A percentile compares a stretch with the other conserved stretches of the same genome.
Evolutionary conservation across 2,888 invertebrate species (phyloP).

Genomic region (Trichogramma dendrolimi): DNA sequence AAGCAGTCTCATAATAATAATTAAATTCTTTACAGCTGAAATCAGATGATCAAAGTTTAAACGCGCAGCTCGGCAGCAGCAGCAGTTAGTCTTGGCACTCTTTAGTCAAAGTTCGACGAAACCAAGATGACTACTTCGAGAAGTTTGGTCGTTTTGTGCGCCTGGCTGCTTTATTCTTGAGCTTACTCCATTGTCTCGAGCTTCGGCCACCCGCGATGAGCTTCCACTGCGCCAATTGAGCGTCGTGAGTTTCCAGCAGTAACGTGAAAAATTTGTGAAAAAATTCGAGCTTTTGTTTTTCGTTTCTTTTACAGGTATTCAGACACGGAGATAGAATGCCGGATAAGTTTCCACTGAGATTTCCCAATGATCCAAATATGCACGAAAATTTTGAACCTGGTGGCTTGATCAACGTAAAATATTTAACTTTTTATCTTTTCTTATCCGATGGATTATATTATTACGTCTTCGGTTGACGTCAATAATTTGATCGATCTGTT

Average conservation of each 20-base stretch:
- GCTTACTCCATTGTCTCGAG: too few relatives aligned
- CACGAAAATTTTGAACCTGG: slow-evolving; percentile 43
- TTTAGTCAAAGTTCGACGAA: too few relatives aligned
- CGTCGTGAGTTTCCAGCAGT: slow-evolving; percentile 10
- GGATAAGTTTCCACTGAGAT: slow-evolving; percentile 13
- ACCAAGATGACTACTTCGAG: too few relatives aligned
- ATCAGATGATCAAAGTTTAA: too few relatives aligned
- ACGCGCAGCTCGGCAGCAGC: too few relatives aligned
- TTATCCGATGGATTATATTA: neutral
- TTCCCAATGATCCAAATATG: slow-evolving; percentile 28
- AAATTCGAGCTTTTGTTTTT: too few relatives aligned
- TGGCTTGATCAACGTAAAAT: slow-evolving; percentile 61
- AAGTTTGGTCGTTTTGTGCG: neutral
- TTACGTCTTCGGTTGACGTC: neutral
- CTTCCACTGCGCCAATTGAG: slow-evolving; percentile 7
- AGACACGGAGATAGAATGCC: slow-evolving; percentile 27
- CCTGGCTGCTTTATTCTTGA: neutral
- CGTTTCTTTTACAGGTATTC: slow-evolving; percentile 20
- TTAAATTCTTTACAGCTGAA: too few relatives aligned
- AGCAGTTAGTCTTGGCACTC: too few relatives aligned
- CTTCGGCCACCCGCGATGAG: neutral
- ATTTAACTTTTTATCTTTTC: neutral
- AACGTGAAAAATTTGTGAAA: neutral
- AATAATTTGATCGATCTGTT: neutral
- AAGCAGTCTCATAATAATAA: too few relatives aligned